A percentile compares a stretch with the other conserved stretches of the same genome.
phyloP scores from a whole-genome alignment of 2,888 invertebrate genomes.

The Tipula unca region DNA sequence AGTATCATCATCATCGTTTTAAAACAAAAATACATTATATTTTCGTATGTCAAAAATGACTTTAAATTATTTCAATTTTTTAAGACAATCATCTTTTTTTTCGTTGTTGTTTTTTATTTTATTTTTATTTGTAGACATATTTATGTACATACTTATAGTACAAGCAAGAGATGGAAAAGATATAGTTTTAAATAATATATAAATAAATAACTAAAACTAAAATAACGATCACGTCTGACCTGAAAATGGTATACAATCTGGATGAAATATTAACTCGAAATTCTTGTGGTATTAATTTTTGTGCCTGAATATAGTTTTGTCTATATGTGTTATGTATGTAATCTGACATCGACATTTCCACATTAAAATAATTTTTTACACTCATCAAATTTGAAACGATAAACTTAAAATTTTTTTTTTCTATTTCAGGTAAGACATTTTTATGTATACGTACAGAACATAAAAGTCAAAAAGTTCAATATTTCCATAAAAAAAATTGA shows the following conservation, averaged over 20 bases:
- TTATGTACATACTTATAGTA: not conserved
- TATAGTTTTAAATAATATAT: not conserved
- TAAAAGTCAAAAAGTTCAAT: not conserved
- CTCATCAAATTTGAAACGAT: not conserved
- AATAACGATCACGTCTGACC: not conserved
- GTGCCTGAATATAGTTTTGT: not conserved
- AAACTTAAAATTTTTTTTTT: not conserved
- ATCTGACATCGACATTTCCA: too few relatives aligned
- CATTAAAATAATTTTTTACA: not conserved
- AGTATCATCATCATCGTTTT: not conserved
- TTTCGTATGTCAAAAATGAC: not conserved
- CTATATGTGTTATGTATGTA: not conserved
- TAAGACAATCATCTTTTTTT: not conserved
- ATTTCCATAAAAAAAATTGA: not conserved
- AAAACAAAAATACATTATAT: not conserved
- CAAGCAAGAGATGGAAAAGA: not conserved
- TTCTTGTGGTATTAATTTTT: not conserved
- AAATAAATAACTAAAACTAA: not conserved
- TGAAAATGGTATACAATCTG: not conserved
- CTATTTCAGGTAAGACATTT: not conserved
- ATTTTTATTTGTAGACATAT: not conserved
- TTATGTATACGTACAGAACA: not conserved
- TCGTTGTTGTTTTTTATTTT: not conserved
- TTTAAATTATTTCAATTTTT: not conserved
- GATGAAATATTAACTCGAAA: not conserved